Conservation (phyloP, 2,888 invertebrate genomes). For the Steinernema carpocapsae region DNA sequence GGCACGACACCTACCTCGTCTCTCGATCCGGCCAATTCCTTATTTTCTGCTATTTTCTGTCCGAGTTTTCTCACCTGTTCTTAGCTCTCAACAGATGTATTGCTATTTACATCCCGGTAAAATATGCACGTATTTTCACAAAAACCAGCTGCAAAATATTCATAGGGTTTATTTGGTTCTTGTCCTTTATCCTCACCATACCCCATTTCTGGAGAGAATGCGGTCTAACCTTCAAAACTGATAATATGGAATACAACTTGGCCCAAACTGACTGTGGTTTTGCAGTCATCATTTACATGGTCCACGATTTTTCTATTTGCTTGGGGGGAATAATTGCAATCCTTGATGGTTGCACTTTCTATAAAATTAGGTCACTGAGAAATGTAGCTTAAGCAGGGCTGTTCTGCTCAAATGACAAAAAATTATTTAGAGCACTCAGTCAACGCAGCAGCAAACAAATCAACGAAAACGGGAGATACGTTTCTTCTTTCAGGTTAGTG, state of each 20-base stretch:
- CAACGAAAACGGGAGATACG: background rate
- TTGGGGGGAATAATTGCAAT: background rate
- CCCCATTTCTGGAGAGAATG: background rate
- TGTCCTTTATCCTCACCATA: background rate
- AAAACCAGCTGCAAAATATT: background rate
- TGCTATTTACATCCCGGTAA: background rate
- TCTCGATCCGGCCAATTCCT: conserved; percentile 1
- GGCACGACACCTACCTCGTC: conserved; percentile 5
- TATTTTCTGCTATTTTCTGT: background rate
- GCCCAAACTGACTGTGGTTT: background rate
- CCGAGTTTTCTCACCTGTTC: background rate
- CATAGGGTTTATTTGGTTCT: background rate
- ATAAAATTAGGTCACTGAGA: background rate
- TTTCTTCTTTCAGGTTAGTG: background rate
- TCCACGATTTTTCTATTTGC: background rate
- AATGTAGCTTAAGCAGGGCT: background rate
- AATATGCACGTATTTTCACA: background rate
- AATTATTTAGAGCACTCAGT: background rate
- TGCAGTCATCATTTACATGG: background rate
- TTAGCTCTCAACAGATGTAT: background rate
- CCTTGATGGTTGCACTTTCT: background rate
- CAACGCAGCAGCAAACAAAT: background rate
- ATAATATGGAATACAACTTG: background rate
- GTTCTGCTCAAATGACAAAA: background rate
- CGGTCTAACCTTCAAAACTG: background rate